phyloP scores from a whole-genome alignment of 2,888 invertebrate genomes.

The Andrena bicolor region DNA sequence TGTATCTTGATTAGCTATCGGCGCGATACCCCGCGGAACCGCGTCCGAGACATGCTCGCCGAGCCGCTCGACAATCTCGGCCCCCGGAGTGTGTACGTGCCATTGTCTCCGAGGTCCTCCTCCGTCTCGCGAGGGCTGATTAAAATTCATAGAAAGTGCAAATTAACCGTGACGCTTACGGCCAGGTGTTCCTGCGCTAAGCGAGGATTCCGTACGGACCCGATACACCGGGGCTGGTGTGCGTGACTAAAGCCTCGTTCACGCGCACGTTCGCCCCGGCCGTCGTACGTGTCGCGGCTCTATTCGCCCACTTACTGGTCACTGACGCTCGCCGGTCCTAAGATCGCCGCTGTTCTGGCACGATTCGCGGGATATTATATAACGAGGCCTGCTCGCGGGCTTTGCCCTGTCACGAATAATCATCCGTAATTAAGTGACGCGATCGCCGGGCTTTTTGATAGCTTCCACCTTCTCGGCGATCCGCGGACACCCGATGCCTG shows the following conservation, averaged over 20 bases:
- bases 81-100: constrained; percentile 31
- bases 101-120: constrained; percentile 50
- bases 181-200: constrained; percentile 73
- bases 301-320: constrained; percentile 64
- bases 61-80: constrained; percentile 54
- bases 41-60: constrained; percentile 11
- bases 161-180: constrained; percentile 77
- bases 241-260: constrained; percentile 58
- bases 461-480: too few species aligned
- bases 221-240: constrained; percentile 36
- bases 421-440: constrained; percentile 50
- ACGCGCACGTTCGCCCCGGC: constrained; percentile 29
- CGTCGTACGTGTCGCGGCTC: constrained; percentile 52
- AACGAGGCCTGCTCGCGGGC: constrained; percentile 31
- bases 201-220: constrained; percentile 53
- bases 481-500: too few species aligned
- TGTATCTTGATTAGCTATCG: constrained; percentile 24
- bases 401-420: constrained; percentile 47
- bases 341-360: constrained; percentile 42
- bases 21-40: neutral
- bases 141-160: constrained; percentile 80
- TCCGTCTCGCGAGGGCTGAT: constrained; percentile 65
- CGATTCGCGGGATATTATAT: constrained; percentile 59
- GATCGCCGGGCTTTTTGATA: too few species aligned
- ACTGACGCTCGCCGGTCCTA: constrained; percentile 50